Conservation (phyloP, 2,113 vertebrate genomes). For the Cryptomyrus ogoouensis region DNA sequence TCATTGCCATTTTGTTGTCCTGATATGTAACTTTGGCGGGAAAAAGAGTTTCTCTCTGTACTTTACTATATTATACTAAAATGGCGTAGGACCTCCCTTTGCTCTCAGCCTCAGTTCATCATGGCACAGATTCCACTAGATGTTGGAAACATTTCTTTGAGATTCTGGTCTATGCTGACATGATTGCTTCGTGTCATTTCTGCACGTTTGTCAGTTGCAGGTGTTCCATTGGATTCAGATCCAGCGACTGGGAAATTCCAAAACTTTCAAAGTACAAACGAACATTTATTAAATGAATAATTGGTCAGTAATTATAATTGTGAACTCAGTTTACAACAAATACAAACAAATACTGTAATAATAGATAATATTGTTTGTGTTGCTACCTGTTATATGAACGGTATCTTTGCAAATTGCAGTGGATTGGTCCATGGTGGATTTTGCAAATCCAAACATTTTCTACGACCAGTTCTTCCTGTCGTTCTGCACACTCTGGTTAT, state of each 20-base stretch:
- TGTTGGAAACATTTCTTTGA: neutral
- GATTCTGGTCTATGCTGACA: neutral
- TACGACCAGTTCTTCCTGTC: neutral
- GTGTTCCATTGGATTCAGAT: neutral
- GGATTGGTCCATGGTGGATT: neutral
- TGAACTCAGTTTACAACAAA: neutral
- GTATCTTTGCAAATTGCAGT: neutral
- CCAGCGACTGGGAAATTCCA: neutral
- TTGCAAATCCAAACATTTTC: neutral
- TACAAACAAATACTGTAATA: neutral
- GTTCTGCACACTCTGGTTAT: neutral
- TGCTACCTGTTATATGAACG: neutral
- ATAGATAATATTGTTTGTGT: neutral
- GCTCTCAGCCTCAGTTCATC: neutral
- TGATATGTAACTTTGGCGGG: neutral
- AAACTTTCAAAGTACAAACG: neutral
- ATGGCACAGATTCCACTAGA: neutral
- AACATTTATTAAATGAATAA: neutral
- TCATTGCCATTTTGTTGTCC: neutral
- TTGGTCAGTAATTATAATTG: neutral
- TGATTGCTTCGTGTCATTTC: neutral
- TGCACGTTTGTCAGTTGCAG: neutral
- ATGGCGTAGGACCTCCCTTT: neutral
- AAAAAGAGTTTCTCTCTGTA: neutral
- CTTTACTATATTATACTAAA: neutral